These are phyloP conservation scores for Planococcus citri DNA, from an alignment of 1,140 invertebrate species.

Conservation along the genomic window DNA sequence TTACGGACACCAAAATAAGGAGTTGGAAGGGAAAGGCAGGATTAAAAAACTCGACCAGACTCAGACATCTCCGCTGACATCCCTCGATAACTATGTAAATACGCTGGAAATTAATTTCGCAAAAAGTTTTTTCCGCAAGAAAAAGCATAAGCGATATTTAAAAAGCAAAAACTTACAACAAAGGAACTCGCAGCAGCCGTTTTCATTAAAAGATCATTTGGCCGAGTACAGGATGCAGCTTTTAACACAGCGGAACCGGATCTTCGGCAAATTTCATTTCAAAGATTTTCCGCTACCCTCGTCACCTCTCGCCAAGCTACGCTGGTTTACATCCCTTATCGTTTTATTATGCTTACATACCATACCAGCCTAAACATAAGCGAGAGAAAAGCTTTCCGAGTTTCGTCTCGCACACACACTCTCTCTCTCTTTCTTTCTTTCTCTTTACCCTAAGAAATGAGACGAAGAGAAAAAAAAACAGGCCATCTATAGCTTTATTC, in stretches of 20 bases:
- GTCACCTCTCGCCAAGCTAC: background rate
- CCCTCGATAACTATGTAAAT: background rate
- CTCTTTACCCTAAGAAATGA: too few relatives aligned
- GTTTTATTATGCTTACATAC: background rate
- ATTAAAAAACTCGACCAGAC: too few relatives aligned
- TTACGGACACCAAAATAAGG: too few relatives aligned
- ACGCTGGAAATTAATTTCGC: background rate
- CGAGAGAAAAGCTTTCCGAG: background rate
- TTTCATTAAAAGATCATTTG: slow-evolving; percentile 20
- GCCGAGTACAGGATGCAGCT: slow-evolving; percentile 19
- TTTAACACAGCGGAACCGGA: slow-evolving; percentile 15
- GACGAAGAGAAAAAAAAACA: too few relatives aligned
- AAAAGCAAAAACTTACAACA: background rate
- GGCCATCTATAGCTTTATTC: too few relatives aligned
- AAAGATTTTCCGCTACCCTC: slow-evolving; percentile 11
- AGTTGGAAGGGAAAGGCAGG: too few relatives aligned
- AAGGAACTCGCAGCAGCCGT: background rate
- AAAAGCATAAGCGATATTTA: background rate
- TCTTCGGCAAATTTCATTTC: slow-evolving; percentile 13
- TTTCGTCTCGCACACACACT: too few relatives aligned
- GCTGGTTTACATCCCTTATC: background rate
- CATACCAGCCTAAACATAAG: too few relatives aligned
- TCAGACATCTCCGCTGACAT: too few relatives aligned
- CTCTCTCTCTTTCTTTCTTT: too few relatives aligned
- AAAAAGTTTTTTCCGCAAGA: background rate